phyloP scores from a whole-genome alignment of 2,113 vertebrate species.

The Pitta sordida region DNA sequence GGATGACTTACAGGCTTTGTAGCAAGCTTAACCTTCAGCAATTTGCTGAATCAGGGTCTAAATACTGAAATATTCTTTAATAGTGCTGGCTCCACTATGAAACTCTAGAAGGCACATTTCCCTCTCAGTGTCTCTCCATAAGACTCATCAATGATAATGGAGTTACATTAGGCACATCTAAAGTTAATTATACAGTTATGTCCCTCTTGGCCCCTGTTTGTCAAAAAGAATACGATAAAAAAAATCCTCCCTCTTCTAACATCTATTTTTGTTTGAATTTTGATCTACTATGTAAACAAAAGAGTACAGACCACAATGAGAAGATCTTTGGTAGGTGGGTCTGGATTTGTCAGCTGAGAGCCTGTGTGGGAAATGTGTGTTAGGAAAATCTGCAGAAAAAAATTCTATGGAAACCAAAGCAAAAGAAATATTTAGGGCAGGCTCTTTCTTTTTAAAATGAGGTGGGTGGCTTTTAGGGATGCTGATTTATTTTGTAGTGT shows the following conservation, averaged over 20 bases:
- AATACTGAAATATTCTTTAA: slow-evolving; percentile 46
- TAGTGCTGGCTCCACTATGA: slow-evolving; percentile 40
- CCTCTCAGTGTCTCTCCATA: slow-evolving; percentile 30
- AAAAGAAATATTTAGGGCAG: background rate
- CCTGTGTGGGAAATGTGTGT: background rate
- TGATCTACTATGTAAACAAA: background rate
- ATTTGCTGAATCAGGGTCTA: slow-evolving; percentile 41
- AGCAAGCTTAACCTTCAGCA: background rate
- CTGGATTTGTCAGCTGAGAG: background rate
- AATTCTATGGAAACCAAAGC: background rate
- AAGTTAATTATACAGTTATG: slow-evolving; percentile 48
- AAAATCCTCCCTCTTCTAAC: background rate
- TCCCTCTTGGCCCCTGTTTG: slow-evolving; percentile 8
- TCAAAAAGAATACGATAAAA: slow-evolving; percentile 25
- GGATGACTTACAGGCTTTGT: background rate
- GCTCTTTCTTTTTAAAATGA: background rate
- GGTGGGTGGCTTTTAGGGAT: background rate
- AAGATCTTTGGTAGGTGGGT: background rate
- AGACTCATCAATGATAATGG: slow-evolving; percentile 56
- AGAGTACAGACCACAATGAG: background rate
- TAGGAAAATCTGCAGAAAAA: background rate
- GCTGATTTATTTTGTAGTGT: background rate
- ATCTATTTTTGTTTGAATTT: slow-evolving; percentile 25
- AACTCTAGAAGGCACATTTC: slow-evolving; percentile 55
- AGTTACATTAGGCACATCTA: slow-evolving; percentile 59